Base-by-base conservation (phyloP, 2,113 vertebrate species). In the Dolichallabes microphthalmus region DNA sequence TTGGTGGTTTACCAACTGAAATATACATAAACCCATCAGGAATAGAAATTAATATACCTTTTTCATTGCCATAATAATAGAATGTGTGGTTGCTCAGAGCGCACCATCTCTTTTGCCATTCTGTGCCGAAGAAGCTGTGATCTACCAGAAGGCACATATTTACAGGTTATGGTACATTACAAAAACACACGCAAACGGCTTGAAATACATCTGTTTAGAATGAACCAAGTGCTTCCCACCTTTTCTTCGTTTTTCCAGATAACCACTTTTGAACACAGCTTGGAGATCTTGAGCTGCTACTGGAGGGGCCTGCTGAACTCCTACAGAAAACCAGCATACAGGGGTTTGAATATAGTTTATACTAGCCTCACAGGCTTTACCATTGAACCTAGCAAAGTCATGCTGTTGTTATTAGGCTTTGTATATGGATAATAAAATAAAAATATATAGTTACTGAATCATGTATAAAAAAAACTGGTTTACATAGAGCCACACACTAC, bases 101-200 rank as follows among this genome's bases (percentile, higher is more conserved):
- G 85, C 98, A 99, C 98, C 98, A 99, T 85, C 98, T 95, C 86
- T 97, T 99, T 90, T 99, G 98, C 98, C 98, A 99, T 86, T 99
- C 98, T 27, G 96, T 96, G 86, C 97, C 97, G 86, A 98, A 97
- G 87, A 99, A 99, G 91, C 96, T 98, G 94, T 97, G 96, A 93
- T 99, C 98, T 99, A 90, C 58, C 91, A 90, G 82, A 78, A 88
- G n/a, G 84, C 53, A 66, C 75, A 87, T 71, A 2, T 10, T 85
- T 50, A 75, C 14, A 53, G n/a, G 66, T 85, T 11, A 87, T 69
- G 30, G 45, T 20, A 14, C 14, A 39, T 22, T 20, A 66, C 35
- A 30, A 76, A 27, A 74, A 45, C 3, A 57, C 15, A 50, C 22
- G 57, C 14, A 80, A 11, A 68, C 14, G 6, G 53, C 13, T 9